Percentiles rank a stretch among this genome's conserved stretches.
phyloP scores from a whole-genome alignment of 37 sponge, comb jelly and placozoan species.

The Cladorhizidae sp. region DNA sequence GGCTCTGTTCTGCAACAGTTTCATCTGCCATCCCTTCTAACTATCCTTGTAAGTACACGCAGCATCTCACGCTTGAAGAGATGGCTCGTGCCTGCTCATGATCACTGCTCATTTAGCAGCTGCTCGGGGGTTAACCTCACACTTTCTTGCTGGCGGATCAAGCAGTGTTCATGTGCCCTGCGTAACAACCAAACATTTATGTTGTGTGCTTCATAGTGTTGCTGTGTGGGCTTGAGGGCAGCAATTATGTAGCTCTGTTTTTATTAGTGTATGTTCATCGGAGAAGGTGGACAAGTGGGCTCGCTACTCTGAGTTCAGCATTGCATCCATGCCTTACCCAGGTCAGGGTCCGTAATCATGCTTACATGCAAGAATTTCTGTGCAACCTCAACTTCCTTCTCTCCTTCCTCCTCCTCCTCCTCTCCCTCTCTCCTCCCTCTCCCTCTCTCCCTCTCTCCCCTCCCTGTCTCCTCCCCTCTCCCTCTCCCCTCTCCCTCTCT shows the following conservation, averaged over 20 bases:
- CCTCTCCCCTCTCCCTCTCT: neutral
- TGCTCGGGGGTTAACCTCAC: no score
- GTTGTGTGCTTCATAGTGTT: no score
- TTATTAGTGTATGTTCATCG: constrained; percentile 84
- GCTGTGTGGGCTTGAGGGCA: neutral
- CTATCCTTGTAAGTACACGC: no score
- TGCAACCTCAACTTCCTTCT: neutral
- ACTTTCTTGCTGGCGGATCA: no score
- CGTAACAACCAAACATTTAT: no score
- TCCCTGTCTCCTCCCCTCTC: neutral
- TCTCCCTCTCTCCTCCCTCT: neutral
- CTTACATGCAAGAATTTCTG: neutral
- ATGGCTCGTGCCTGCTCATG: no score
- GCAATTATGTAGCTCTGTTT: neutral
- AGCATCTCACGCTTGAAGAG: no score
- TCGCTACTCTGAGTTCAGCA: constrained; percentile 81
- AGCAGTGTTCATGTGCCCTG: no score
- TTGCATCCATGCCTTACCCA: constrained; percentile 96
- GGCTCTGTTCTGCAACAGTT: no score
- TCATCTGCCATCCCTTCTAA: no score
- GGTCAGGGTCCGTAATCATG: constrained; percentile 43
- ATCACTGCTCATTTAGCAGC: no score
- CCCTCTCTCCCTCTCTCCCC: neutral
- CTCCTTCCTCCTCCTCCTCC: neutral
- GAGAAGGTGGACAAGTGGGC: constrained; percentile 94